phyloP scores from a whole-genome alignment of 2,797 vertebrate species.

The Ceyx erithaca region DNA sequence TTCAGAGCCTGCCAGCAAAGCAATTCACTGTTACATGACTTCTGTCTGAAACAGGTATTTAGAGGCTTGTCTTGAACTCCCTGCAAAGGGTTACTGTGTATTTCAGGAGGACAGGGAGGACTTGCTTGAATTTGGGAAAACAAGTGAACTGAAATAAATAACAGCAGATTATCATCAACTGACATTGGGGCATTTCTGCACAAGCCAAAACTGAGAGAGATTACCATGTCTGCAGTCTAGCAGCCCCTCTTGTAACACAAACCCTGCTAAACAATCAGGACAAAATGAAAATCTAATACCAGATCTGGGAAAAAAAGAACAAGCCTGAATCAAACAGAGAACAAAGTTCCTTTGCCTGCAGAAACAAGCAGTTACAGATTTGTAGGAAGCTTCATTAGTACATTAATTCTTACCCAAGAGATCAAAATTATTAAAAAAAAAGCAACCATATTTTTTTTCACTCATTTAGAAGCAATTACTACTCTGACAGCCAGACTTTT shows the following conservation, averaged over 20 bases:
- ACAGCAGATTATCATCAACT: accelerated
- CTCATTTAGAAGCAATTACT: not conserved
- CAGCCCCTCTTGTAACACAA: not conserved
- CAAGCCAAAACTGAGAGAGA: not conserved
- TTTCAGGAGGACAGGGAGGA: not conserved
- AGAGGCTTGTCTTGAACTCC: not conserved
- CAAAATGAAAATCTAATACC: not conserved
- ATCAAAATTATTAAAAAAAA: not conserved
- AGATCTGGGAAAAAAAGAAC: not conserved
- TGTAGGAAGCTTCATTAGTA: not conserved
- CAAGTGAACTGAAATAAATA: not conserved
- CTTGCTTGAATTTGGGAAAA: not conserved
- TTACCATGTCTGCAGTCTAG: not conserved
- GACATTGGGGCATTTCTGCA: not conserved
- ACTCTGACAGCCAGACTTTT: not conserved
- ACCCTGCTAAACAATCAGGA: not conserved
- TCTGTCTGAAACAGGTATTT: not conserved
- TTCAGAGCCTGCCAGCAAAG: not conserved
- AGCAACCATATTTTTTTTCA: not conserved
- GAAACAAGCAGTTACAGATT: not conserved
- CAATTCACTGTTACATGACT: not conserved
- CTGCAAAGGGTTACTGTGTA: not conserved
- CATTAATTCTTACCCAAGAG: not conserved
- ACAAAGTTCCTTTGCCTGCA: accelerated
- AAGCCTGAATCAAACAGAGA: not conserved